Conservation (phyloP, 2,113 vertebrate species). For the Tyrannus savana region DNA sequence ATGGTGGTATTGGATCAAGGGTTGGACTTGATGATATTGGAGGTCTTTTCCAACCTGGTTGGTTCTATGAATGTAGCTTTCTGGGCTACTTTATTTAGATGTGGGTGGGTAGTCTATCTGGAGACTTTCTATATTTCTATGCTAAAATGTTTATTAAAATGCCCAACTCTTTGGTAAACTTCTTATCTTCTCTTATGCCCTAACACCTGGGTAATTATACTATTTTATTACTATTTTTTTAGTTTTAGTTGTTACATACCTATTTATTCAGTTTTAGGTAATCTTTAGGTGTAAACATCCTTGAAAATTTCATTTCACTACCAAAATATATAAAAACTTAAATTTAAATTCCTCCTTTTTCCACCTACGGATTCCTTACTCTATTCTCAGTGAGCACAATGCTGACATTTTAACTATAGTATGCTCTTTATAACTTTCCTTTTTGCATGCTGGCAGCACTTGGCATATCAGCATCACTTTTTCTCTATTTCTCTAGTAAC, state of each 20-base stretch:
- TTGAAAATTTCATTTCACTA: background rate
- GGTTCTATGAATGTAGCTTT: background rate
- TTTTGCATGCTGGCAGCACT: background rate
- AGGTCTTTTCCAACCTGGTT: too few relatives aligned
- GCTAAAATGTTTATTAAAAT: background rate
- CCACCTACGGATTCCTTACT: background rate
- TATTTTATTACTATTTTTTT: background rate
- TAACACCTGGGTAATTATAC: background rate
- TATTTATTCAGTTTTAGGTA: background rate
- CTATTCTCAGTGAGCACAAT: background rate
- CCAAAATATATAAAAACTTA: background rate
- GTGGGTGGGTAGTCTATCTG: background rate
- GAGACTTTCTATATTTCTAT: background rate
- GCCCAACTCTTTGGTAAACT: background rate
- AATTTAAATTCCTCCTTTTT: background rate
- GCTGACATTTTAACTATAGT: background rate
- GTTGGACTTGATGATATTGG: too few relatives aligned
- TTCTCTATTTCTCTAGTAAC: background rate
- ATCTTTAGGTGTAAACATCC: background rate
- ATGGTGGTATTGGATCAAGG: too few relatives aligned
- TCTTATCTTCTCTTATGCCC: background rate
- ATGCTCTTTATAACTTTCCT: background rate
- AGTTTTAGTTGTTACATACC: background rate
- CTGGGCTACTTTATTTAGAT: background rate
- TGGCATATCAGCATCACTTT: background rate